Conservation (phyloP, 1,140 invertebrate species). For the Lepidurus couesii region DNA sequence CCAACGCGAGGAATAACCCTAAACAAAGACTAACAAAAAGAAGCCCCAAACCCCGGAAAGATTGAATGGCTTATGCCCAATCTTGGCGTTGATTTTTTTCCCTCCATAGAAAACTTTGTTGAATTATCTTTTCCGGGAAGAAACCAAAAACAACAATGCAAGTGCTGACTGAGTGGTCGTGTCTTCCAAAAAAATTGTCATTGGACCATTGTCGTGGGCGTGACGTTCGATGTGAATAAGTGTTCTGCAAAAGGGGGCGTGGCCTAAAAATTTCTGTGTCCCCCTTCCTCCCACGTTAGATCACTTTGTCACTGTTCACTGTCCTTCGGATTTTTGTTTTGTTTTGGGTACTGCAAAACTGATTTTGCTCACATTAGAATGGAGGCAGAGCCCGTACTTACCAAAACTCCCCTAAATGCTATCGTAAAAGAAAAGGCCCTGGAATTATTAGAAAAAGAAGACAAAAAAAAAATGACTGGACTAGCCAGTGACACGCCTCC, state of each 20-base stretch:
- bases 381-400: not conserved
- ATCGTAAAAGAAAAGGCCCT: not conserved
- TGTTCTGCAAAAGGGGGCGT: not conserved
- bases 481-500: slow-evolving; percentile 4
- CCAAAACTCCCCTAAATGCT: not conserved
- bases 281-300: not conserved
- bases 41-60: not conserved
- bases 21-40: not conserved
- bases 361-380: not conserved
- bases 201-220: slow-evolving; percentile 7
- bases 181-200: slow-evolving; percentile 19
- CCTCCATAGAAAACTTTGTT: not conserved
- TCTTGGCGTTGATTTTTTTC: not conserved
- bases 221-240: slow-evolving; percentile 11
- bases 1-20: not conserved
- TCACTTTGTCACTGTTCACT: slow-evolving; percentile 19
- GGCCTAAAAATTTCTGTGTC: not conserved
- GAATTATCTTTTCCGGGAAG: not conserved
- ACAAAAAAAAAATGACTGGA: not conserved
- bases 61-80: not conserved
- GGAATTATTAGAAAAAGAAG: not conserved
- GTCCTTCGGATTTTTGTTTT: not conserved
- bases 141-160: slow-evolving; percentile 3
- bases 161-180: slow-evolving; percentile 21
- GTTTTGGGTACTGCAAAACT: not conserved